Evolutionary conservation across 2,797 vertebrate species (phyloP).

Genomic region (Helarctos malayanus): DNA sequence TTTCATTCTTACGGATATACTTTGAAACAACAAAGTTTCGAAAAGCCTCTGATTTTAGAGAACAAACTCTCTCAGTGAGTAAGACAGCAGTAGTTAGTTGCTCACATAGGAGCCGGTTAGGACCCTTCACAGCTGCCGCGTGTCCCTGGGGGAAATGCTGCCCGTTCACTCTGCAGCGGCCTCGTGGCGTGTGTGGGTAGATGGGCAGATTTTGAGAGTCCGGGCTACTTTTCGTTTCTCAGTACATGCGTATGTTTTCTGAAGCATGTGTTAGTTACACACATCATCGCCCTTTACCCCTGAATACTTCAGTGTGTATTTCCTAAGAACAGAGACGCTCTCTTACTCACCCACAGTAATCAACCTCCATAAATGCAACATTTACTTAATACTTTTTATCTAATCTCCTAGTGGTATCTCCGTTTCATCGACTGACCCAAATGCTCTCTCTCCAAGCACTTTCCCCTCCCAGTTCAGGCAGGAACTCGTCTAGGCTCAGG

Average conservation of each 20-base stretch:
- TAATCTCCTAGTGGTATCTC: background rate
- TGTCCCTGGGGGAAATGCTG: background rate
- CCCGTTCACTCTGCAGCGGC: background rate
- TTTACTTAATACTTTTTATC: background rate
- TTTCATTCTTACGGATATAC: background rate
- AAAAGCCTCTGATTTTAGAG: background rate
- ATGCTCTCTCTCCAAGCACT: background rate
- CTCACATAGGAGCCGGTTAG: background rate
- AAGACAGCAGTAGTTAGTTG: background rate
- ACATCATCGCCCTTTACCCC: background rate
- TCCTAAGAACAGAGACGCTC: background rate
- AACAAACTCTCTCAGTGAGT: background rate
- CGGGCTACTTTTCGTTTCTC: background rate
- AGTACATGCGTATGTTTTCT: background rate
- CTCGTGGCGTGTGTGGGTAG: no score
- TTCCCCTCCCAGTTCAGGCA: background rate
- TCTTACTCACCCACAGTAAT: background rate
- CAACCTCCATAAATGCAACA: background rate
- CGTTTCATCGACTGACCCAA: background rate
- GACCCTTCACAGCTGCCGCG: accelerated
- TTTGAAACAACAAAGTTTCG: slow-evolving; percentile 20
- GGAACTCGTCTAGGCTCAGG: background rate
- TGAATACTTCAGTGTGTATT: background rate
- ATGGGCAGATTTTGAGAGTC: background rate
- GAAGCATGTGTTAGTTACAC: background rate